Conservation (phyloP, 2,797 vertebrate genomes). For the Eospalax fontanierii region DNA sequence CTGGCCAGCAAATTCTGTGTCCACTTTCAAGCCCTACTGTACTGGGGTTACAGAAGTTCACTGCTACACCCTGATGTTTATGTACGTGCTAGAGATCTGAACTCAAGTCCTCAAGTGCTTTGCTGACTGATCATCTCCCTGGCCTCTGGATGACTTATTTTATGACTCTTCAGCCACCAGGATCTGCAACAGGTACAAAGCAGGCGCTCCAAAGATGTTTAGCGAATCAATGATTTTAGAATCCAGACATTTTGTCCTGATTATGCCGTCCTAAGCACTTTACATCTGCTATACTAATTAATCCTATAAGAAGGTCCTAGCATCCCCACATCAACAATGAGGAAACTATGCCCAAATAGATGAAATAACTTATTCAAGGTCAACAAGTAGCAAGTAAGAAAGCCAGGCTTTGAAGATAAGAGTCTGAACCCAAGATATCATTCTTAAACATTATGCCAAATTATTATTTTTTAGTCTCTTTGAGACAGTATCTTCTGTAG, state of each 20-base stretch:
- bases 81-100: background rate
- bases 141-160: background rate
- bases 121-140: background rate
- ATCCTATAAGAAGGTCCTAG: background rate
- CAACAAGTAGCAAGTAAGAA: background rate
- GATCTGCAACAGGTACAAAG: background rate
- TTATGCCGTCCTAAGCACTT: background rate
- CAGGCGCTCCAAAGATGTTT: background rate
- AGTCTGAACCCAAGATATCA: background rate
- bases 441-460: background rate
- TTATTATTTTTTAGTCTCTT: background rate
- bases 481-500: no score
- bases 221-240: background rate
- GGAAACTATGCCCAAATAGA: constrained; percentile 13
- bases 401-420: constrained; percentile 27
- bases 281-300: background rate
- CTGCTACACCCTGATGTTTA: background rate
- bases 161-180: background rate
- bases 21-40: background rate
- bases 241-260: background rate
- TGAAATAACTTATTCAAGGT: constrained; percentile 1
- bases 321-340: background rate
- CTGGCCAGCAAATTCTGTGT: background rate
- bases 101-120: background rate
- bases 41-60: no score